These are phyloP conservation scores for Macroramphosus scolopax DNA, from an alignment of 2,797 vertebrate species.

Conservation along the genomic window DNA sequence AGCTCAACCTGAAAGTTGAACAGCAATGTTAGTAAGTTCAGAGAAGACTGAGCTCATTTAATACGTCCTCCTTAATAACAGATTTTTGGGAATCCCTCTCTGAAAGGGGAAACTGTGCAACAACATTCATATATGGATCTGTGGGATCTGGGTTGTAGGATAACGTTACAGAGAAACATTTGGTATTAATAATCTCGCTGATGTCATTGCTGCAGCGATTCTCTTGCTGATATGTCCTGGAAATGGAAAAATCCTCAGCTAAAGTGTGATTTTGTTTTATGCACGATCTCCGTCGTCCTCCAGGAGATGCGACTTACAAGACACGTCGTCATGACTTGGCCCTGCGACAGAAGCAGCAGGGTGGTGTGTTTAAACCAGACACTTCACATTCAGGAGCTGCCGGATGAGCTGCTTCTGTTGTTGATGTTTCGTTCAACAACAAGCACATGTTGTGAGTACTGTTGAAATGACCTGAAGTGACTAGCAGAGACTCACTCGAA, in stretches of 20 bases:
- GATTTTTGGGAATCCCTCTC: background rate
- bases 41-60: too few species aligned
- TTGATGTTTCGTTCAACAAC: constrained; percentile 30
- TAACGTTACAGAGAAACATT: background rate
- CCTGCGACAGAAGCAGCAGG: too few species aligned
- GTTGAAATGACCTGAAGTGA: background rate
- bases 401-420: constrained; percentile 5
- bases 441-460: background rate
- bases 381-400: constrained; percentile 18
- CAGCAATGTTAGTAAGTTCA: too few species aligned
- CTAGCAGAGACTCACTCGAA: too few species aligned
- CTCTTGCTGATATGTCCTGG: constrained; percentile 6
- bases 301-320: too few species aligned
- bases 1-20: too few species aligned
- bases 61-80: too few species aligned
- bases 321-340: too few species aligned
- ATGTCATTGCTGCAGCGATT: constrained; percentile 21
- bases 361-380: constrained; percentile 23
- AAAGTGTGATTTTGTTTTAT: constrained; percentile 6
- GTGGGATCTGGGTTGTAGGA: background rate
- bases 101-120: background rate
- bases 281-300: background rate
- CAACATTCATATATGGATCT: background rate
- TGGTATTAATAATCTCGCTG: background rate
- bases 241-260: constrained; percentile 21